A percentile compares a stretch with the other conserved stretches of the same genome.
phyloP scores from a whole-genome alignment of 2,113 vertebrate species.

The Brachyhypopomus gauderio region DNA sequence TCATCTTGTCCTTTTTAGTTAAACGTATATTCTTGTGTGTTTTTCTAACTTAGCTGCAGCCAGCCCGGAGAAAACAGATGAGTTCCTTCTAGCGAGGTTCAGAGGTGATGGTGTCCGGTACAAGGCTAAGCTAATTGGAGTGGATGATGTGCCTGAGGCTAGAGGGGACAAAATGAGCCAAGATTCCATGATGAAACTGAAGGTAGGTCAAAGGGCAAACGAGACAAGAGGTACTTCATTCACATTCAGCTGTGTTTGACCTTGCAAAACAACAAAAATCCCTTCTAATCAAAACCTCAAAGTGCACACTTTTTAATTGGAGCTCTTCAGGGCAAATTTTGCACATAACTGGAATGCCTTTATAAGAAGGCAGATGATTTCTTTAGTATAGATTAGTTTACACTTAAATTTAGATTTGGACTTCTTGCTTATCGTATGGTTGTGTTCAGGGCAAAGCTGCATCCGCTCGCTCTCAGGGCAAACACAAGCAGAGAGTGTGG shows the following conservation, averaged over 20 bases:
- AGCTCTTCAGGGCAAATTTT: no score
- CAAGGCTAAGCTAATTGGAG: conserved; percentile 88
- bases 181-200: conserved; percentile 98
- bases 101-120: conserved; percentile 76
- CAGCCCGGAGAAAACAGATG: conserved; percentile 56
- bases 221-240: neutral
- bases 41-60: conserved; percentile 40
- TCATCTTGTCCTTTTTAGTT: conserved; percentile 13
- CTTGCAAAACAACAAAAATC: neutral
- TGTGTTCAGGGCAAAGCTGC: conserved; percentile 67
- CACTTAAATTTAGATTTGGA: neutral
- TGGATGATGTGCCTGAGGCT: conserved; percentile 84
- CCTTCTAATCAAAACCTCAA: no score
- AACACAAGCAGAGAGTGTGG: conserved; percentile 77
- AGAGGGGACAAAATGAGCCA: conserved; percentile 94
- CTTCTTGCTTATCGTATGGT: neutral
- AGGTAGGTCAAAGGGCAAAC: conserved; percentile 74
- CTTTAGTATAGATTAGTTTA: neutral
- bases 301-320: no score
- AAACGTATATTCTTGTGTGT: neutral
- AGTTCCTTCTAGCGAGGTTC: conserved; percentile 62
- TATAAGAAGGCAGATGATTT: neutral
- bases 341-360: no score
- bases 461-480: conserved; percentile 68
- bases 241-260: neutral